A percentile compares a stretch with the other conserved stretches of the same genome.
phyloP scores from a whole-genome alignment of 2,113 vertebrate genomes.

The Sterna hirundo region DNA sequence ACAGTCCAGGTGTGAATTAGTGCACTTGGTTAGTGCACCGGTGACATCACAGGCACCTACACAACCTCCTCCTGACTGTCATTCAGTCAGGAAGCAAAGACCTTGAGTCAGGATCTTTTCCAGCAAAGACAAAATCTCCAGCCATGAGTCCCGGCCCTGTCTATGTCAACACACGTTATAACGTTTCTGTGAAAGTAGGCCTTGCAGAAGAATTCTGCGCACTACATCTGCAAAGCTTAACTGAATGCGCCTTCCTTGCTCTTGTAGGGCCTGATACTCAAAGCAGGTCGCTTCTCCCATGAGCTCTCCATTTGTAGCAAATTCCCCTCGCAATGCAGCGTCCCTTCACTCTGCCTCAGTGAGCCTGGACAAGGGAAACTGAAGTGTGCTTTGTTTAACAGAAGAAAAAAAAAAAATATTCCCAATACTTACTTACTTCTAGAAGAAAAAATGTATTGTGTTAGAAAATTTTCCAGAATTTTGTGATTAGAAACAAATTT shows the following conservation, averaged over 20 bases:
- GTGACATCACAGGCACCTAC: not conserved
- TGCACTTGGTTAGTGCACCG: not conserved
- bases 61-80: not conserved
- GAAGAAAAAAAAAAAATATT: not conserved
- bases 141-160: rapidly evolving
- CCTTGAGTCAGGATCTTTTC: not conserved
- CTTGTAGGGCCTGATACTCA: not conserved
- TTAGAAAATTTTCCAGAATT: not conserved
- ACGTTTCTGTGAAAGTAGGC: not conserved
- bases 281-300: not conserved
- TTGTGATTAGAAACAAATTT: not conserved
- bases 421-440: not conserved
- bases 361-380: not conserved
- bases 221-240: not conserved
- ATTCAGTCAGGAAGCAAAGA: not conserved
- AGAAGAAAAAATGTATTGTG: not conserved
- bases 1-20: not conserved
- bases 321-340: not conserved
- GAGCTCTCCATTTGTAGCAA: not conserved
- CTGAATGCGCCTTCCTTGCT: not conserved
- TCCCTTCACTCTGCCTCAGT: not conserved
- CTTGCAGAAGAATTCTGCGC: not conserved
- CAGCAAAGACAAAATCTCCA: not conserved
- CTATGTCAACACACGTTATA: not conserved
- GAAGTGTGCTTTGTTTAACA: not conserved